These are phyloP conservation scores for Theonella swinhoei DNA, from an alignment of 37 sponge, comb jelly and placozoan species.

Conservation along the genomic window DNA sequence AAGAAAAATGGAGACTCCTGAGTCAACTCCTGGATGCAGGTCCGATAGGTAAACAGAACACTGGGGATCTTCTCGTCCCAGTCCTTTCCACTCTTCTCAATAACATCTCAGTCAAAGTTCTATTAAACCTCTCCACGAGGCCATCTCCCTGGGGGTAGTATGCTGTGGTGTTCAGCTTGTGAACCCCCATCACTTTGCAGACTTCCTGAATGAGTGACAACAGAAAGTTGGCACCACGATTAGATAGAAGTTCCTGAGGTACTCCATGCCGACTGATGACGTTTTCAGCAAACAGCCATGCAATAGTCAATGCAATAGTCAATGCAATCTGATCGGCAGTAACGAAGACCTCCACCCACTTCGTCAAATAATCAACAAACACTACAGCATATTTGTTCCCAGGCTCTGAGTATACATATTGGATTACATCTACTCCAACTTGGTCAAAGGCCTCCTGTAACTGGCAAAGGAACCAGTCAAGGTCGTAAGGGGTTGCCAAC, in stretches of 20 bases:
- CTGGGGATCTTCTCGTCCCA: slow-evolving; percentile 24
- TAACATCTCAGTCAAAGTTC: too few relatives aligned
- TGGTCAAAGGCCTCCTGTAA: neutral
- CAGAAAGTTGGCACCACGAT: slow-evolving; percentile 40
- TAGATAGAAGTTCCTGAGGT: slow-evolving; percentile 16
- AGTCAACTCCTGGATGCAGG: slow-evolving; percentile 23
- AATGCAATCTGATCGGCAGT: slow-evolving; percentile 20
- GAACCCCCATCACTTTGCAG: neutral
- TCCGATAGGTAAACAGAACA: slow-evolving; percentile 42
- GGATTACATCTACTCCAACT: slow-evolving; percentile 42
- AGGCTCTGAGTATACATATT: slow-evolving; percentile 3
- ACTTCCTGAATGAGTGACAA: slow-evolving; percentile 11
- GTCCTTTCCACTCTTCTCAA: neutral
- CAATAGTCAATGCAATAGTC: too few relatives aligned
- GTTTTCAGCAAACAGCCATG: too few relatives aligned
- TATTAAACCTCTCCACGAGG: too few relatives aligned
- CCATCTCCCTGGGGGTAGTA: slow-evolving; percentile 2
- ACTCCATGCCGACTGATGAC: slow-evolving; percentile 17
- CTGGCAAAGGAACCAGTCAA: too few relatives aligned
- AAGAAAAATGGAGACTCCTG: slow-evolving; percentile 29
- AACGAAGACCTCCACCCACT: slow-evolving; percentile 60
- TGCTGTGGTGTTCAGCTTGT: slow-evolving; percentile 44
- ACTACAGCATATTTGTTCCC: slow-evolving; percentile 43
- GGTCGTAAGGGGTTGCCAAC: too few relatives aligned
- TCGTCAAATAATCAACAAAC: too few relatives aligned